Evolutionary conservation across 2,888 invertebrate species (phyloP), one percentile per base, ranked within the genome.

Genomic region (Lypha dubia): DNA sequence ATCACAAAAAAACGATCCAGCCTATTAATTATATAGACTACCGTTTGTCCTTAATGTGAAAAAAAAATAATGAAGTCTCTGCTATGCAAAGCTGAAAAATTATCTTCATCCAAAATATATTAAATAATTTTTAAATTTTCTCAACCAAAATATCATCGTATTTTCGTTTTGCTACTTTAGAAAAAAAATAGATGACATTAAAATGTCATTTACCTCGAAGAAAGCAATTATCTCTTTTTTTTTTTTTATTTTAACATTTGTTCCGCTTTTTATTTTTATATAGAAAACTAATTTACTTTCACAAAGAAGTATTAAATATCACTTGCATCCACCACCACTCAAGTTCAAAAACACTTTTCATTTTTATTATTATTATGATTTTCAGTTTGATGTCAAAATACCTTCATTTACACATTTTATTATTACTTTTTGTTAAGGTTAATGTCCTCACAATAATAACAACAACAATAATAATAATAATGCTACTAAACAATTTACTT

Each of bases 251-350:
- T 22, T 11, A 13, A 6, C 8, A 20, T 35, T 13, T 35, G 5
- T 38, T 68, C n/a, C 7, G 51, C 35, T 53, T 20, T 20, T 9
- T 13, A 53, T 38, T 22, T n/a, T 2, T 22, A n/a, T n/a, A n/a
- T n/a, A n/a, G 7, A 1, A 35, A 35, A 70, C 11, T 17, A 0
- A 6, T 70, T 56, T 41, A 20, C 20, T 56, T 53, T 3, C n/a
- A 28, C 51, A n/a, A 68, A n/a, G 56, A 71, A 71, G 70, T 71
- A 70, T 58, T 58, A 46, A 44, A 71, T 71, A 20, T 46, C 44
- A 46, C 20, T 58, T 53, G 2, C 70, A 68, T 38, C n/a, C 53
- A 56, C 15, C 41, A 41, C 1, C 70, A 41, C 35, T 71, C 20
- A 20, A 58, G 32, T 44, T 20, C 44, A 46, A 46, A 60, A 46